phyloP scores from a whole-genome alignment of 2,888 invertebrate species.

The Apomyelois bistriatella region DNA sequence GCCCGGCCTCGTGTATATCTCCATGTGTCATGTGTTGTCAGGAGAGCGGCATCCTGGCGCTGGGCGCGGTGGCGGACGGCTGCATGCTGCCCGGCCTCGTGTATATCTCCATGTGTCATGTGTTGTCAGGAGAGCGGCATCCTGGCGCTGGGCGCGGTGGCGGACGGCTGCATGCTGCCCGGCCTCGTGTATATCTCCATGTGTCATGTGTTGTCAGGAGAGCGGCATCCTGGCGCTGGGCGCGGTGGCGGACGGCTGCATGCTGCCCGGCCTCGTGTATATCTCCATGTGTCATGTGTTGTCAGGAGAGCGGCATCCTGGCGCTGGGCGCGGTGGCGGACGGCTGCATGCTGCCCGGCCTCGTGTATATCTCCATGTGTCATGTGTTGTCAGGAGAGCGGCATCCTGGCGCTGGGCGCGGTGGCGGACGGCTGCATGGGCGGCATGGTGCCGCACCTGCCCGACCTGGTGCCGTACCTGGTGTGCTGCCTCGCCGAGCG shows the following conservation, averaged over 20 bases:
- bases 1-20: conserved; percentile 87
- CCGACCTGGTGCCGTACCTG: conserved; percentile 97
- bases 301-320: conserved; percentile 86
- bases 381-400: conserved; percentile 78
- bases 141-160: conserved; percentile 95
- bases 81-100: conserved; percentile 98
- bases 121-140: conserved; percentile 86
- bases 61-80: conserved; percentile 96
- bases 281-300: no score
- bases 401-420: conserved; percentile 96
- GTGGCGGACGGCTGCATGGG: conserved; percentile 95
- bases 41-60: conserved; percentile 90
- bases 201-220: conserved; percentile 17
- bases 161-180: conserved; percentile 96
- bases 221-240: conserved; percentile 96
- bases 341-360: conserved; percentile 96
- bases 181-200: conserved; percentile 84
- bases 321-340: conserved; percentile 96
- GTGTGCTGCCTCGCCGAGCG: conserved; percentile 95
- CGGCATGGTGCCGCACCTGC: conserved; percentile 97
- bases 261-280: conserved; percentile 94
- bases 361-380: conserved; percentile 44
- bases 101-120: conserved; percentile 8
- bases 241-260: conserved; percentile 95
- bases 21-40: no score